Evolutionary conservation across 2,113 vertebrate genomes (phyloP).

Genomic region (Scomber colias): DNA sequence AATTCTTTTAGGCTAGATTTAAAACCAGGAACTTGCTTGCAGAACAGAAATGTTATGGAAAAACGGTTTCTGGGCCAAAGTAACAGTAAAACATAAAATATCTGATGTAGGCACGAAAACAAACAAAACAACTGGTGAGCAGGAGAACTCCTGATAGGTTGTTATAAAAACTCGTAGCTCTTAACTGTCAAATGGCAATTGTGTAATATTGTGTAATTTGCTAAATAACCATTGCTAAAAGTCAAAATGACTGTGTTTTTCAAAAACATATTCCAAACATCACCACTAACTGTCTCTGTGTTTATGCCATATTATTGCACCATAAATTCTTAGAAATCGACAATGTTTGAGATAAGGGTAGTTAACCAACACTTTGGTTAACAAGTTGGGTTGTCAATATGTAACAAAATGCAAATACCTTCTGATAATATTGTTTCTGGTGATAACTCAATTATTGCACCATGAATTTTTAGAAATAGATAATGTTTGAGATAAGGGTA

Average conservation of each 20-base stretch:
- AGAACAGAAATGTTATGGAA: too few relatives aligned
- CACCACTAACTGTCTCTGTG: background rate
- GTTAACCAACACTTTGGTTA: background rate
- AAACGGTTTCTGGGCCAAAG: too few relatives aligned
- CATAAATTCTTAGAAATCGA: background rate
- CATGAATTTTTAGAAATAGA: background rate
- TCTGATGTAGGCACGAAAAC: background rate
- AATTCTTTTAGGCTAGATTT: too few relatives aligned
- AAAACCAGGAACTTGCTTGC: too few relatives aligned
- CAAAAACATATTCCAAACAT: background rate
- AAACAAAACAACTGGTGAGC: background rate
- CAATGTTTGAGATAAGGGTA: background rate
- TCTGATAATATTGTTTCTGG: constrained; percentile 36
- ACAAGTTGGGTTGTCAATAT: constrained; percentile 6
- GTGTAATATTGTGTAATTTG: background rate
- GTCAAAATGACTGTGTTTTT: background rate
- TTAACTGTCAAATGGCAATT: background rate
- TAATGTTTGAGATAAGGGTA: background rate
- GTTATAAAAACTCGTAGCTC: background rate
- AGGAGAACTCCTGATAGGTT: background rate
- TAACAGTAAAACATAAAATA: too few relatives aligned
- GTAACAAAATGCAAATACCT: constrained; percentile 3
- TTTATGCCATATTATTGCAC: background rate
- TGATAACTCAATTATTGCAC: constrained; percentile 47
- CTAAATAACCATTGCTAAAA: background rate